These are phyloP conservation scores for Dermochelys coriacea DNA, from an alignment of 2,797 vertebrate species.

Conservation along the genomic window DNA sequence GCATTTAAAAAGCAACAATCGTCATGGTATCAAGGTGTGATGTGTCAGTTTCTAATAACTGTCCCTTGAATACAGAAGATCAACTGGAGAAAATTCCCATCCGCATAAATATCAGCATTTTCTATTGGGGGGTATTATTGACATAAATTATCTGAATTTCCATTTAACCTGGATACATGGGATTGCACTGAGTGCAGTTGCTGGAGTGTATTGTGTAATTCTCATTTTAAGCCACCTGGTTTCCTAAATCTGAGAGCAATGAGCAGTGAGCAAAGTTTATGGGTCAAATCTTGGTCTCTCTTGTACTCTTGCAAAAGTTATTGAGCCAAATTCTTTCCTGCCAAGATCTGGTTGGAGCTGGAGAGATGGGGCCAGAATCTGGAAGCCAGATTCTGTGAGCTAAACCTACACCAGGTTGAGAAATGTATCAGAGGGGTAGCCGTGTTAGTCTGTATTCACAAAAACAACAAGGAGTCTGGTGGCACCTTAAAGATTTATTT, in stretches of 20 bases:
- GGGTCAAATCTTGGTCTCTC: background rate
- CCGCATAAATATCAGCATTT: background rate
- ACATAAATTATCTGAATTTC: slow-evolving; percentile 36
- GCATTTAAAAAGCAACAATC: slow-evolving; percentile 21
- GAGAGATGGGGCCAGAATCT: background rate
- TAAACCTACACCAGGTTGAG: slow-evolving; percentile 13
- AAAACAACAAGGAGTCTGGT: too few relatives aligned
- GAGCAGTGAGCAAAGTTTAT: background rate
- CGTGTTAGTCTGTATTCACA: too few relatives aligned
- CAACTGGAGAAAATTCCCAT: slow-evolving; percentile 41
- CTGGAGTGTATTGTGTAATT: slow-evolving; percentile 5
- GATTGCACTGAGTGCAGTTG: background rate
- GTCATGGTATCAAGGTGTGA: background rate
- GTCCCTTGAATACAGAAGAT: slow-evolving; percentile 30
- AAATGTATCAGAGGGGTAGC: background rate
- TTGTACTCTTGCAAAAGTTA: background rate
- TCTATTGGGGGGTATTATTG: slow-evolving; percentile 1
- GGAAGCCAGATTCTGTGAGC: slow-evolving; percentile 31
- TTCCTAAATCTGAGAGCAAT: background rate
- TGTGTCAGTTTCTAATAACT: slow-evolving; percentile 42
- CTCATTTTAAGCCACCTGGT: background rate
- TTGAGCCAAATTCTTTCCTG: background rate
- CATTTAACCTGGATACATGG: background rate
- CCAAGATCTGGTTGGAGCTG: background rate
- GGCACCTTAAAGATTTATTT: too few relatives aligned